phyloP scores from a whole-genome alignment of 2,113 vertebrate species.

The cat (Felis catus) region F.catus_Fca126_mat1.0 CM031420.1:76853001-76853500 shows the following conservation, averaged over 20 bases:
- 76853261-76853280: not conserved
- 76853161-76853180: not conserved
- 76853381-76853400: not conserved
- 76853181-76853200: not conserved
- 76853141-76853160: not conserved
- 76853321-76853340: not conserved
- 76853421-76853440: not conserved
- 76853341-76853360: not conserved
- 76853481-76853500: not conserved
- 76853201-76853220: not conserved
- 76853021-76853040: not conserved
- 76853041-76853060: not conserved
- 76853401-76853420: not conserved
- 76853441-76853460: not conserved
- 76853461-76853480: not conserved
- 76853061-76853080: not conserved
- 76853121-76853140: not conserved
- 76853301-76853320: not conserved
- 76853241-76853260: not conserved
- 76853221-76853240: not conserved
- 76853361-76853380: not conserved
- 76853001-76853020: not conserved
- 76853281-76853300: not conserved
- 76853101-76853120: not conserved
- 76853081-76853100: not conserved